Conservation (phyloP, 2,113 vertebrate species). For the Polypterus bichir region DNA sequence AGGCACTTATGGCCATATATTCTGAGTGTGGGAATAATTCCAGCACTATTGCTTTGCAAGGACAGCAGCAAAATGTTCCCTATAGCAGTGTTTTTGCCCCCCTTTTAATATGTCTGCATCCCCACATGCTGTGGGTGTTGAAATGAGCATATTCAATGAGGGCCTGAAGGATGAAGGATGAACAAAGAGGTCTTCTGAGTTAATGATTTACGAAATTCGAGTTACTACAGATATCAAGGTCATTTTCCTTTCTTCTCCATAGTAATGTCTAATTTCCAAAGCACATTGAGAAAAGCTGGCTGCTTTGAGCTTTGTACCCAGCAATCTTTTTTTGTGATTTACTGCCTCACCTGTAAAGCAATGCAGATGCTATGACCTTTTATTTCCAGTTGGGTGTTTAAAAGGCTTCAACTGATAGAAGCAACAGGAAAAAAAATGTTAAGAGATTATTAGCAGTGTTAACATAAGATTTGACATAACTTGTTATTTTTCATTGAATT, state of each 20-base stretch:
- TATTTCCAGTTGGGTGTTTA: too few species aligned
- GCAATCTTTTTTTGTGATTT: too few species aligned
- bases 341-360: too few species aligned
- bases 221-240: constrained; percentile 17
- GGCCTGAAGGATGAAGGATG: constrained; percentile 22
- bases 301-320: too few species aligned
- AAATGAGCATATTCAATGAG: constrained; percentile 38
- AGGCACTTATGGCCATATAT: constrained; percentile 47
- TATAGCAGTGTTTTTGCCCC: constrained; percentile 12
- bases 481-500: too few species aligned
- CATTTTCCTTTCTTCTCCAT: constrained; percentile 6
- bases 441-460: too few species aligned
- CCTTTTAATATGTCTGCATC: constrained; percentile 29
- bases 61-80: constrained; percentile 23
- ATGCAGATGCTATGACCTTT: too few species aligned
- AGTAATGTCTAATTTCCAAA: too few species aligned
- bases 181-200: constrained; percentile 28
- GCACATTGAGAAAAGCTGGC: too few species aligned
- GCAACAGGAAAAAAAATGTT: too few species aligned
- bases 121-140: constrained; percentile 29
- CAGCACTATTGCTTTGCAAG: constrained; percentile 28
- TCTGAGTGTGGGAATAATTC: constrained; percentile 29
- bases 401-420: too few species aligned
- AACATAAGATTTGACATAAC: too few species aligned
- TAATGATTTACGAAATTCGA: constrained; percentile 25